A percentile compares a stretch with the other conserved stretches of the same genome.
Evolutionary conservation across 64 coral and sea anemone genomes (phyloP).

Genomic region (Pocillopora verrucosa): DNA sequence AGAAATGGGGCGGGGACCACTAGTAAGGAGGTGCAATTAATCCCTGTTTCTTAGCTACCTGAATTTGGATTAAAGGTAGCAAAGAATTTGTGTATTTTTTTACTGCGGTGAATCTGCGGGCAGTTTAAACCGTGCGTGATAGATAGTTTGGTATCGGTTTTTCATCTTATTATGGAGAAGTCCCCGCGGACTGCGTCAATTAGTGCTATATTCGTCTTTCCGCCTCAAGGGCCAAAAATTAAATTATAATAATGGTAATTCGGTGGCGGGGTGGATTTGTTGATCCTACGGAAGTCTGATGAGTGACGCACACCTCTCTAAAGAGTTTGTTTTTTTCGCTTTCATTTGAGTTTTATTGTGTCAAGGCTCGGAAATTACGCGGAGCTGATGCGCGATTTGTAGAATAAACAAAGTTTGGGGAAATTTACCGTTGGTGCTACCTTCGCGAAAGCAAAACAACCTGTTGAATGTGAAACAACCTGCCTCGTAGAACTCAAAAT

Average conservation of each 20-base stretch:
- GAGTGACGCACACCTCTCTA: not conserved
- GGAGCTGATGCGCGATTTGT: too few species aligned
- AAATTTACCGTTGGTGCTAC: slow-evolving; percentile 28
- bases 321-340: not conserved
- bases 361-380: not conserved
- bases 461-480: slow-evolving; percentile 93
- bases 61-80: not conserved
- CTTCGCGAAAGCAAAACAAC: slow-evolving; percentile 73
- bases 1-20: not conserved
- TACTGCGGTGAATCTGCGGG: not conserved
- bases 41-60: slow-evolving; percentile 20
- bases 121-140: not conserved
- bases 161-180: slow-evolving; percentile 10
- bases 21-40: not conserved
- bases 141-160: not conserved
- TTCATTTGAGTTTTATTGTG: not conserved
- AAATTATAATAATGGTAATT: slow-evolving; percentile 26
- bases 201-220: slow-evolving; percentile 30
- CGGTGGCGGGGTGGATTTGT: slow-evolving; percentile 8
- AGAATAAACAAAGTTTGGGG: not conserved
- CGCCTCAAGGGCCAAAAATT: slow-evolving; percentile 29
- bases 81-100: not conserved
- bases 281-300: slow-evolving; percentile 3
- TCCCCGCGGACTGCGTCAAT: slow-evolving; percentile 34
- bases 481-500: slow-evolving; percentile 58